phyloP scores from a whole-genome alignment of 2,797 vertebrate species.

The Pristis pectinata region DNA sequence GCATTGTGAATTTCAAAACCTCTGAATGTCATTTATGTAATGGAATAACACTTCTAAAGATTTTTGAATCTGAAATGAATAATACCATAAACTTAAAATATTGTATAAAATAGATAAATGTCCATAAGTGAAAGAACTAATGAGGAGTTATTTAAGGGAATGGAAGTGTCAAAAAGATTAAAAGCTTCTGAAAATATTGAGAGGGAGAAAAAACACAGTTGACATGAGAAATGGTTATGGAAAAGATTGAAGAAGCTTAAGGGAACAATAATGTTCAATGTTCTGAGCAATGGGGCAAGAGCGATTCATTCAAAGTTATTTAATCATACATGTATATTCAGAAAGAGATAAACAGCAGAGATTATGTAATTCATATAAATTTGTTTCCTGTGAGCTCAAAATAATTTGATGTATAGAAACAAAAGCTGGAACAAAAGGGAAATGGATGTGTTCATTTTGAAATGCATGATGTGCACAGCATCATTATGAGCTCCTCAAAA shows the following conservation, averaged over 20 bases:
- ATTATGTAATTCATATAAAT: too few relatives aligned
- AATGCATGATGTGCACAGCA: not conserved
- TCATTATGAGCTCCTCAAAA: not conserved
- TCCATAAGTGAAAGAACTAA: constrained; percentile 6
- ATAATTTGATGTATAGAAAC: not conserved
- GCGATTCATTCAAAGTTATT: not conserved
- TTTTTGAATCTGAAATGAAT: not conserved
- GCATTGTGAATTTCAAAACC: not conserved
- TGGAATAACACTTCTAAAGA: not conserved
- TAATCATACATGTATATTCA: not conserved
- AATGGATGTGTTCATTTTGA: not conserved
- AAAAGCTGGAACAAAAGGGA: not conserved
- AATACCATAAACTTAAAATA: constrained; percentile 5
- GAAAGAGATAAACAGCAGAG: not conserved
- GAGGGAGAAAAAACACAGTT: not conserved
- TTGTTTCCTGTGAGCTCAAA: not conserved
- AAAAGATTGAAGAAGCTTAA: constrained; percentile 9
- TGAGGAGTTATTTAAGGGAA: constrained; percentile 29
- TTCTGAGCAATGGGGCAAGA: not conserved
- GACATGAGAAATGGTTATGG: not conserved
- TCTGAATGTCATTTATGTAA: not conserved
- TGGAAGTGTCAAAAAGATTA: constrained; percentile 28
- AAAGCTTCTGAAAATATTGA: constrained; percentile 27
- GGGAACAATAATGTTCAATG: not conserved
- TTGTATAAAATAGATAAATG: constrained; percentile 31